A percentile compares a stretch with the other conserved stretches of the same genome.
phyloP scores from a whole-genome alignment of 2,888 invertebrate genomes.

The Clitarchus hookeri region DNA sequence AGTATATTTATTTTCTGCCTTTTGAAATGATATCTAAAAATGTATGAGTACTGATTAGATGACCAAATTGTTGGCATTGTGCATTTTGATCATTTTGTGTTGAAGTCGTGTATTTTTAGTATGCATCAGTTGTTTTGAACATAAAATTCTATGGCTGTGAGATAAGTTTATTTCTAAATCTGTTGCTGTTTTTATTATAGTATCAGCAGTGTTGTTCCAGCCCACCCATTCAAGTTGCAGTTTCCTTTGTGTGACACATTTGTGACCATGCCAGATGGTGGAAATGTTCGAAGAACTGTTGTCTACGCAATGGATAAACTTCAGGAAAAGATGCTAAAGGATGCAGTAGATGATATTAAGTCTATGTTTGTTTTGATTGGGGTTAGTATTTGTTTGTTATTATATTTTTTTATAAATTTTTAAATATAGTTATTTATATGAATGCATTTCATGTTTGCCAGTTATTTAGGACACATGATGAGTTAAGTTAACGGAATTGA shows the following conservation, averaged over 20 bases:
- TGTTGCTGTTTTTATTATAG: slow-evolving; percentile 53
- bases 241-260: slow-evolving; percentile 55
- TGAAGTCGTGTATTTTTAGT: no score
- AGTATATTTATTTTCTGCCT: no score
- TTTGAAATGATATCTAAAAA: no score
- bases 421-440: no score
- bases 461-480: no score
- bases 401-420: background rate
- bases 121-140: no score
- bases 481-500: no score
- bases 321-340: slow-evolving; percentile 66
- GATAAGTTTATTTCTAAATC: background rate
- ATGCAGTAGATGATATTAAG: slow-evolving; percentile 79
- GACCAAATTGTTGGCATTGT: no score
- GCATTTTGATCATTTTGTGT: no score
- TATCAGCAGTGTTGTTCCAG: slow-evolving; percentile 61
- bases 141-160: background rate
- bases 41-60: no score
- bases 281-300: slow-evolving; percentile 69
- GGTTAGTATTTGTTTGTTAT: slow-evolving; percentile 48
- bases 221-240: slow-evolving; percentile 55
- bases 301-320: slow-evolving; percentile 64
- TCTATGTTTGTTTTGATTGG: slow-evolving; percentile 62
- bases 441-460: no score
- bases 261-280: slow-evolving; percentile 56